Percentiles rank a stretch among this genome's conserved stretches.
Conservation (phyloP, 2,888 invertebrate species). For the Caenorhabditis sulstoni region DNA sequence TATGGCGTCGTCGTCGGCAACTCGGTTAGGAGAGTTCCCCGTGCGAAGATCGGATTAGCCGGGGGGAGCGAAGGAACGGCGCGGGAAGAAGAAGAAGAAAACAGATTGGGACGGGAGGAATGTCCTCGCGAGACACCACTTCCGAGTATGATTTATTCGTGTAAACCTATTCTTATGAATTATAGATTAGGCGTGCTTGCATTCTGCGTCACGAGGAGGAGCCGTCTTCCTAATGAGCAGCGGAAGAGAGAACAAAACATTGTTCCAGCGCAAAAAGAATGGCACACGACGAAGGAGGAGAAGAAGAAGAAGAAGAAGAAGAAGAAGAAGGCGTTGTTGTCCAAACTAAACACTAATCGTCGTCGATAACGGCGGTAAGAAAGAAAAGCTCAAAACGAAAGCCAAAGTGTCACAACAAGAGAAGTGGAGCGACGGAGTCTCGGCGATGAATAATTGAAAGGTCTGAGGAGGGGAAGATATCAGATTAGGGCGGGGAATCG, state of each 20-base stretch:
- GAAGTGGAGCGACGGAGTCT: neutral
- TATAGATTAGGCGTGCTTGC: conserved; percentile 18
- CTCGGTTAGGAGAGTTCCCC: conserved; percentile 7
- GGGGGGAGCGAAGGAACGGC: conserved; percentile 8
- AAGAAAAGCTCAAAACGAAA: conserved; percentile 23
- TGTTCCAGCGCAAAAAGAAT: too few relatives aligned
- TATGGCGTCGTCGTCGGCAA: conserved; percentile 21
- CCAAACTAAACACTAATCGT: conserved; percentile 53
- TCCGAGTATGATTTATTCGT: conserved; percentile 37
- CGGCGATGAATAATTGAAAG: conserved; percentile 52
- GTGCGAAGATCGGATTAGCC: conserved; percentile 11
- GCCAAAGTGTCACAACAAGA: conserved; percentile 11
- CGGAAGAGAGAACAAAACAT: conserved; percentile 16
- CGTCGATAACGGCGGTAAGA: conserved; percentile 1
- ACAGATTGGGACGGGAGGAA: neutral
- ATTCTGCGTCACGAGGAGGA: conserved; percentile 30
- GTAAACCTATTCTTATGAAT: conserved; percentile 40
- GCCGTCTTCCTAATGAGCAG: conserved; percentile 42
- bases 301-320: neutral
- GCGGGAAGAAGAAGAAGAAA: neutral
- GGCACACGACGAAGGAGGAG: conserved; percentile 5
- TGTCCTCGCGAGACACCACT: neutral
- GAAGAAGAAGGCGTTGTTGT: conserved; percentile 23
- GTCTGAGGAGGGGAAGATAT: conserved; percentile 42
- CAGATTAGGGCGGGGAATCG: conserved; percentile 35